Percentiles rank a stretch among this genome's conserved stretches.
Evolutionary conservation across 2,113 vertebrate species (phyloP).

Genomic region (Peromyscus polionotus): DNA sequence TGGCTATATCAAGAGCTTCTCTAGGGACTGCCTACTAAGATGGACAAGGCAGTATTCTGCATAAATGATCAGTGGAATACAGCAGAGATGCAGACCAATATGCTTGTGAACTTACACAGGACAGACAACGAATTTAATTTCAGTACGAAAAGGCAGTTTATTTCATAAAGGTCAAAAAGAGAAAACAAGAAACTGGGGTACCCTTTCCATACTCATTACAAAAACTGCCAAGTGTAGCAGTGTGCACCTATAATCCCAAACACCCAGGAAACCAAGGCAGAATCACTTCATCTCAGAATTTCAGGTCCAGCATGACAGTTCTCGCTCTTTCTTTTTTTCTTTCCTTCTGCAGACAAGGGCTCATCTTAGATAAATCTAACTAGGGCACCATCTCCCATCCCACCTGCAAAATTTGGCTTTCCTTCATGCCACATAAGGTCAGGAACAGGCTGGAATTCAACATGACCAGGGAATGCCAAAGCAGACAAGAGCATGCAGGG

Average conservation of each 20-base stretch:
- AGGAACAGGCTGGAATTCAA: not conserved
- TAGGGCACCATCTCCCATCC: not conserved
- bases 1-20: not conserved
- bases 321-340: not conserved
- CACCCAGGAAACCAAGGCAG: not conserved
- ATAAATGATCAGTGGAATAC: not conserved
- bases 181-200: no score
- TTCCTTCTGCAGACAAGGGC: not conserved
- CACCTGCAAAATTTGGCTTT: not conserved
- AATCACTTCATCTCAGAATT: not conserved
- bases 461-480: not conserved
- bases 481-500: not conserved
- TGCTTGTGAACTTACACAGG: not conserved
- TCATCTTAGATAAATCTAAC: not conserved
- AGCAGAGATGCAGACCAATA: not conserved
- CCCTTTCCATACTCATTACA: not conserved
- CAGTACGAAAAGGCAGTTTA: not conserved
- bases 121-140: not conserved
- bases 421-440: not conserved
- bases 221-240: not conserved
- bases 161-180: not conserved
- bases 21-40: accelerated
- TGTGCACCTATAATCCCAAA: not conserved
- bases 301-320: not conserved
- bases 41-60: accelerated